These are phyloP conservation scores for Melospiza melodia DNA, from an alignment of 2,113 vertebrate genomes.

Conservation along the genomic window DNA sequence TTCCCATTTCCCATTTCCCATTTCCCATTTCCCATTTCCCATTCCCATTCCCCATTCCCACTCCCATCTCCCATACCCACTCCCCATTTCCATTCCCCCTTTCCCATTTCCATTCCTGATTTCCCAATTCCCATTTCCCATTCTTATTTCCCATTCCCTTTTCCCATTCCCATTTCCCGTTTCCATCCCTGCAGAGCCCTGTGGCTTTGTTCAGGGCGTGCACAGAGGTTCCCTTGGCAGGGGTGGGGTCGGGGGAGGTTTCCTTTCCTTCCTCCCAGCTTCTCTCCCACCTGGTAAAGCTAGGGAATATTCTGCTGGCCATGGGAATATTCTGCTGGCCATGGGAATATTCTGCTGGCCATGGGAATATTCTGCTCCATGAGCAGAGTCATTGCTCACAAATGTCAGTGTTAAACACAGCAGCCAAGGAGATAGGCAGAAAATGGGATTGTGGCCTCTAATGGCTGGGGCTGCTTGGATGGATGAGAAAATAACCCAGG, in stretches of 20 bases:
- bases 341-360: neutral
- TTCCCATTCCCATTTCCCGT: no score
- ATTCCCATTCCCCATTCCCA: neutral
- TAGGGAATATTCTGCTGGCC: no score
- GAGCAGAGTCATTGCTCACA: neutral
- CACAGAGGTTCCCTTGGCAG: neutral
- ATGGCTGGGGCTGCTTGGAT: neutral
- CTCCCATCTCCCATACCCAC: no score
- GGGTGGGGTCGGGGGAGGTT: neutral
- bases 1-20: neutral
- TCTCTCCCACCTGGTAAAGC: neutral
- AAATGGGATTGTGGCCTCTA: neutral
- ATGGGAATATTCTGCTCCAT: neutral
- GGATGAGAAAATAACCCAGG: neutral
- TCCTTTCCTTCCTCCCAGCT: neutral
- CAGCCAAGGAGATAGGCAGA: neutral
- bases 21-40: no score
- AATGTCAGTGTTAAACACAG: neutral
- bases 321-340: no score
- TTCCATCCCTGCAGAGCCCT: neutral
- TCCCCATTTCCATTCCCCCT: neutral
- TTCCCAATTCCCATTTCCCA: no score
- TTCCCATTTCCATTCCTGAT: no score
- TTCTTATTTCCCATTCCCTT: neutral
- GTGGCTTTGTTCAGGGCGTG: neutral